A percentile compares a stretch with the other conserved stretches of the same genome.
Evolutionary conservation across 2,797 vertebrate genomes (phyloP).

Genomic region (Australoheros facetus): DNA sequence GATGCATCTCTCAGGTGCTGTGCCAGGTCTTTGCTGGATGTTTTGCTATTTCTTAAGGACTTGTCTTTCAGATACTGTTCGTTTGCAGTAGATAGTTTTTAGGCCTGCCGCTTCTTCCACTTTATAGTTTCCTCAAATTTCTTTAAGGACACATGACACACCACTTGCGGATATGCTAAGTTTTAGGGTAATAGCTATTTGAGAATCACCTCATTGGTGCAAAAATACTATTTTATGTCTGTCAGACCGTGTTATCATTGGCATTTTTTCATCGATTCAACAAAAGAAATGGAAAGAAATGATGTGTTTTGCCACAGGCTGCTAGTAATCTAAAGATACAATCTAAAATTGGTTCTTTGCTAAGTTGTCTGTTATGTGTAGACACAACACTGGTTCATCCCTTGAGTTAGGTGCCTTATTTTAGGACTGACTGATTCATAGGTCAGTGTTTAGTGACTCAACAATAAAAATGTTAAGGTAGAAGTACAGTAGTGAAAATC

Average conservation of each 20-base stretch:
- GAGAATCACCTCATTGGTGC: neutral
- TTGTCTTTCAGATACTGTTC: neutral
- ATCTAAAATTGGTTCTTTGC: neutral
- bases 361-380: neutral
- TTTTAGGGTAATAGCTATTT: neutral
- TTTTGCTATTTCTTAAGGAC: neutral
- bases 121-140: neutral
- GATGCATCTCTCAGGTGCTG: no score
- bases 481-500: no score
- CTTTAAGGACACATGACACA: neutral
- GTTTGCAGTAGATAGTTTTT: no score
- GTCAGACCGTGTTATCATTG: neutral
- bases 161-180: neutral
- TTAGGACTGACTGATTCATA: no score
- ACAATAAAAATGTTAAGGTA: no score
- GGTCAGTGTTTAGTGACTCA: no score
- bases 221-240: neutral
- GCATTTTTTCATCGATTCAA: neutral
- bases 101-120: neutral
- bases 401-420: neutral
- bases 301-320: neutral
- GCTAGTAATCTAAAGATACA: neutral
- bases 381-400: neutral
- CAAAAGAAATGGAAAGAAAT: neutral
- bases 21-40: no score